Evolutionary conservation across 1,140 invertebrate genomes (phyloP).

Genomic region (Diabrotica undecimpunctata): DNA sequence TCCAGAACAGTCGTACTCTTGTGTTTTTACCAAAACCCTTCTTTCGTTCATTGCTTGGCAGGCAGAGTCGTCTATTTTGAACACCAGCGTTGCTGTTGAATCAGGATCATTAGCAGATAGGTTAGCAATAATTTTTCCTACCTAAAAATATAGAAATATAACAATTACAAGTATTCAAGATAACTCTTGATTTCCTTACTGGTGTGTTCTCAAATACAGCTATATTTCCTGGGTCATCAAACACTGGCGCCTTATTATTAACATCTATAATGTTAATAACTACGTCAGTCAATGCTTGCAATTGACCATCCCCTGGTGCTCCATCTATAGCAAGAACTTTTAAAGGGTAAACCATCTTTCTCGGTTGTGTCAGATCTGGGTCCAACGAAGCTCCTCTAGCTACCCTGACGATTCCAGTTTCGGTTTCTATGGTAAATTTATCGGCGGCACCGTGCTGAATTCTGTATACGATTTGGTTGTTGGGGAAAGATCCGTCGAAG

Average conservation of each 20-base stretch:
- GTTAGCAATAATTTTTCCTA: slow-evolving; percentile 65
- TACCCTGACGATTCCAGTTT: slow-evolving; percentile 78
- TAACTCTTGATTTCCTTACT: slow-evolving; percentile 48
- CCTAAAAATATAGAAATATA: slow-evolving; percentile 46
- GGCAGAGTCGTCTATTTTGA: slow-evolving; percentile 64
- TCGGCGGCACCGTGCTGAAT: slow-evolving; percentile 83
- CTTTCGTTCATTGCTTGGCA: slow-evolving; percentile 80
- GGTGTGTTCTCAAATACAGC: slow-evolving; percentile 72
- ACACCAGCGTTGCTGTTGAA: slow-evolving; percentile 69
- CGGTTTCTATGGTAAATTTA: slow-evolving; percentile 86
- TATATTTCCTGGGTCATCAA: slow-evolving; percentile 66
- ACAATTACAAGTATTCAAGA: no score
- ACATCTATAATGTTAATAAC: slow-evolving; percentile 86
- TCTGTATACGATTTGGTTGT: slow-evolving; percentile 82
- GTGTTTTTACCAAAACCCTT: slow-evolving; percentile 62
- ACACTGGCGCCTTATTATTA: slow-evolving; percentile 82
- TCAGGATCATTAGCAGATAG: slow-evolving; percentile 77
- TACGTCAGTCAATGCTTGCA: slow-evolving; percentile 66
- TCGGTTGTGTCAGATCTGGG: slow-evolving; percentile 78
- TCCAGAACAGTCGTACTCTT: slow-evolving; percentile 69
- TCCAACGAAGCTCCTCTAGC: slow-evolving; percentile 83
- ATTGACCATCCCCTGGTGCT: slow-evolving; percentile 75
- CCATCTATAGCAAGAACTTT: slow-evolving; percentile 80
- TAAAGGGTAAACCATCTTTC: slow-evolving; percentile 63
- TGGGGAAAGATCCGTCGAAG: slow-evolving; percentile 78